Base-by-base conservation (phyloP, 2,888 invertebrate genomes). In the Bembecia ichneumoniformis region DNA sequence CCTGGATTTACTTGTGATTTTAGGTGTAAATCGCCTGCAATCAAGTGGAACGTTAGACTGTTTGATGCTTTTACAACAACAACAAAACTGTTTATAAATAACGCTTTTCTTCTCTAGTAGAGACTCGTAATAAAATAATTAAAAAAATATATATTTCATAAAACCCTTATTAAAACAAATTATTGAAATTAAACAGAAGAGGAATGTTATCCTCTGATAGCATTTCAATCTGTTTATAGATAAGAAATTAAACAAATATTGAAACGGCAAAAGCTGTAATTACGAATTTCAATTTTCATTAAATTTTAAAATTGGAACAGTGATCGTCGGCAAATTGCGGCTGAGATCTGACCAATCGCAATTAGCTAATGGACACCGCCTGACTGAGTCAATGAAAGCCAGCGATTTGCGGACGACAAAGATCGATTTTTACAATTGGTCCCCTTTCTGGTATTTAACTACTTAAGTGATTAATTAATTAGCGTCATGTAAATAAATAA, bases 351-450 rank as follows among this genome's bases (percentile, higher is more conserved):
- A 59, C 66, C 69, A 65, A 63, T 69, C 20, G 65, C 70, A 68
- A 73, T 74, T 69, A 72, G 67, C 65, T 71, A 71, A 72, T 74
- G 65, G 67, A 62, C 53, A 53, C 54, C 52, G 55, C 54, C 52
- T 55, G 57, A 51, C 52, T 55, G 57, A 51, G 52, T 57, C 62
- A 62, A 68, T 62, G 55, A 57, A 58, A 47, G 52, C 10, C 46
- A 14, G 51, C 20, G 49, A 55, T 54, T 57, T 59, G 58, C 52
- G 52, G 52, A n/a, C 13, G 13, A 40, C 5, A 40, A 13, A 13
- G 40, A 40, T 1, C 40, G 40, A 40, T 40, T 40, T 40, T 40
- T 40, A 40, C n/a, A 40, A 40, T n/a, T 40, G 40, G 40, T 0
- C 14, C 4, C 11, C n/a, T 40, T 40, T 40, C 13, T 13, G 5